Evolutionary conservation across 2,113 vertebrate species (phyloP).

Genomic region (Mobula hypostoma): DNA sequence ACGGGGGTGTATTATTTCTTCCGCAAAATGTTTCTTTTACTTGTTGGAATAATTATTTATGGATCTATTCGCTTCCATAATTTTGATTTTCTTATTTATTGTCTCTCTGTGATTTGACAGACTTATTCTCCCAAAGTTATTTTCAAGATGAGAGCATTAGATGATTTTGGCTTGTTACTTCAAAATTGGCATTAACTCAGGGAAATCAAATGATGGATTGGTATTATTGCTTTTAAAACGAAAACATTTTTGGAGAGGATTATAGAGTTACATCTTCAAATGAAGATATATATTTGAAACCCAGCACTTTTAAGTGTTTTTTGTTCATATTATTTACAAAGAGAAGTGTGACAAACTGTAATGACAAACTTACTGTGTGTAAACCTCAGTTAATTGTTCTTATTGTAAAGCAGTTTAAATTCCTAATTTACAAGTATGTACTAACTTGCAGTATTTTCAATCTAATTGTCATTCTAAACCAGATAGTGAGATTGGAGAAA

Average conservation of each 20-base stretch:
- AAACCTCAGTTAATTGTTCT: not conserved
- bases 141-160: not conserved
- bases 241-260: not conserved
- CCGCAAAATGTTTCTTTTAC: not conserved
- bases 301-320: not conserved
- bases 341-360: not conserved
- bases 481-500: not conserved
- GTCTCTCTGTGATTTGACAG: not conserved
- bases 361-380: not conserved
- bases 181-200: not conserved
- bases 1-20: not conserved
- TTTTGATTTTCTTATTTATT: not conserved
- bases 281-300: not conserved
- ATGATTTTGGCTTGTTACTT: not conserved
- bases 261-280: not conserved
- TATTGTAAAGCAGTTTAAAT: not conserved
- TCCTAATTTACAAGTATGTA: not conserved
- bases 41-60: not conserved
- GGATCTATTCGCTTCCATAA: not conserved
- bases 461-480: not conserved
- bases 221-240: not conserved
- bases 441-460: not conserved
- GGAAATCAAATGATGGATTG: not conserved
- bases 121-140: not conserved
- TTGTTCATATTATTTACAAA: not conserved